Conservation (phyloP, 2,113 vertebrate genomes). For the Amphiprion percula region DNA sequence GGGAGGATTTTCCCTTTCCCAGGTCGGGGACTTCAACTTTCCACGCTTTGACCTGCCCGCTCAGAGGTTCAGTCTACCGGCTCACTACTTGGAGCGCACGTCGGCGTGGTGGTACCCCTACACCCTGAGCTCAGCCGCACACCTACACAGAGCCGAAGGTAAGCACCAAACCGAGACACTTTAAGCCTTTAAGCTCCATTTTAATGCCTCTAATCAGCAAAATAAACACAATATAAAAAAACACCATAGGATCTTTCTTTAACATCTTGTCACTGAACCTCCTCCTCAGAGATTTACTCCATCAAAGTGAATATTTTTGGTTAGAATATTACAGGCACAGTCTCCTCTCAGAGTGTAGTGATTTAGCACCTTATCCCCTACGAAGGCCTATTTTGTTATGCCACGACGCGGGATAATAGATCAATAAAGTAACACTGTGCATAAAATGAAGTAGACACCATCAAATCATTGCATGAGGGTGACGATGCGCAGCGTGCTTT, state of each 20-base stretch:
- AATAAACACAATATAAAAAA: neutral
- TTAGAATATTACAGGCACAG: neutral
- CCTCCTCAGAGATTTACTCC: neutral
- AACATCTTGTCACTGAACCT: neutral
- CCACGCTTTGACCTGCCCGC: slow-evolving; percentile 94
- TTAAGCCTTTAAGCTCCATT: neutral
- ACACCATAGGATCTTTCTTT: neutral
- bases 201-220: neutral
- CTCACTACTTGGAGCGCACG: slow-evolving; percentile 94
- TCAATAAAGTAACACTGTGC: slow-evolving; percentile 74
- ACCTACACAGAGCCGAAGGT: slow-evolving; percentile 93
- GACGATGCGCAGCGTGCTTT: slow-evolving; percentile 70
- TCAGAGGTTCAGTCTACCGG: slow-evolving; percentile 95
- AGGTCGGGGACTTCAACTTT: slow-evolving; percentile 93
- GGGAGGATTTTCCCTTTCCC: slow-evolving; percentile 91
- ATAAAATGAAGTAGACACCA: slow-evolving; percentile 74
- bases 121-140: slow-evolving; percentile 89
- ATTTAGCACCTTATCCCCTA: slow-evolving; percentile 39
- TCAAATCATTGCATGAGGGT: slow-evolving; percentile 65
- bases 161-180: slow-evolving; percentile 41
- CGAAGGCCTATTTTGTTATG: slow-evolving; percentile 66
- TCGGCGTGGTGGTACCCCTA: slow-evolving; percentile 98
- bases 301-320: slow-evolving; percentile 22
- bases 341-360: neutral
- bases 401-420: slow-evolving; percentile 62